Evolutionary conservation across 2,888 invertebrate species (phyloP), one percentile per base, ranked within the genome.

Genomic region (Peribatodes rhomboidaria): DNA sequence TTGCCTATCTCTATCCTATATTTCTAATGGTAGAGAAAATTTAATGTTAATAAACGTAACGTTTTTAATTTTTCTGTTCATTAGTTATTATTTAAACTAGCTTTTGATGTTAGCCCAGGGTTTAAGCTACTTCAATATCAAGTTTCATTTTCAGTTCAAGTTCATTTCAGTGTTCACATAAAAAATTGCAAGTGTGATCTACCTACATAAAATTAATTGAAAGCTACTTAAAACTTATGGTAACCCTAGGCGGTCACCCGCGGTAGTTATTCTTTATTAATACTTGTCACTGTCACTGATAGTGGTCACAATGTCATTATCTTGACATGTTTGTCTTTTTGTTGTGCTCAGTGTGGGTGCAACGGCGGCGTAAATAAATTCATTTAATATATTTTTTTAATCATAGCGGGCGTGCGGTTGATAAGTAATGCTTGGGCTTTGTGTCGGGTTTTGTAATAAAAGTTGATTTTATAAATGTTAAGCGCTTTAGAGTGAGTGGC

Each of bases 201-300:
- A 14, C 16, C 7, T 9, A 39, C 14, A 27, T 27, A 27, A 27
- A 27, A 27, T 2, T 27, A 2, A 2, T 27, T 27, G 27, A 35
- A 47, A 47, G 13, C 13, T 33, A 8, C 49, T 22, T n/a, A 16
- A 42, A 2, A 52, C 18, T 6, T 18, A 14, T 47, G 56, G 46
- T 41, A 65, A 46, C 65, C 65, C 60, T 60, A 55, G 42, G 63
- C 74, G 76, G 76, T 80, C 84, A 85, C 81, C 79, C 81, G 82
- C 83, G 78, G 89, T 85, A 87, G 90, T 89, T 81, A 83, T 87
- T 85, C 86, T 91, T 90, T 90, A 90, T 90, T 89, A 89, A 89
- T 87, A 89, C 90, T 85, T 89, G 90, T 90, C 91, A 86, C 84
- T 88, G 89, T 90, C 89, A 86, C 79, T 84, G 91, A 90, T 92